Percentiles rank a stretch among this genome's conserved stretches.
These are phyloP conservation scores for Masnerella sp. DNA, from an alignment of 2,888 invertebrate species.

Conservation along the genomic window DNA sequence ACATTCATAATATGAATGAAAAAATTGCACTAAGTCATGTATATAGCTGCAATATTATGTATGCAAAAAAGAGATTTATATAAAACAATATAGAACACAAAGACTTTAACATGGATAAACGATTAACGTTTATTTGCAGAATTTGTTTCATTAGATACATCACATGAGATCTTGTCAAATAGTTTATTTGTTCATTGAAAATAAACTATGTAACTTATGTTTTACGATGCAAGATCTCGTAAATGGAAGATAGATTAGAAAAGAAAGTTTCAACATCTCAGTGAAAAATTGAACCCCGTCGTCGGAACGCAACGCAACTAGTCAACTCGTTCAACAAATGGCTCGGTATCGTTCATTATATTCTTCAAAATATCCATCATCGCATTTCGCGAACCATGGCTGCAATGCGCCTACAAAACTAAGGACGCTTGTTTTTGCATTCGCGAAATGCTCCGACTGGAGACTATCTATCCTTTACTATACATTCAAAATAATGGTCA, in stretches of 20 bases:
- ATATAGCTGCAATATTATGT: no score
- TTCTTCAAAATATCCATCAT: conserved; percentile 27
- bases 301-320: no score
- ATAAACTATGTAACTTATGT: conserved; percentile 19
- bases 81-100: no score
- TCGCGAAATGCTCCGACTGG: conserved; percentile 33
- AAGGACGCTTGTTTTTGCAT: conserved; percentile 26
- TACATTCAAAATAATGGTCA: no score
- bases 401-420: conserved; percentile 15
- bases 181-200: conserved; percentile 24
- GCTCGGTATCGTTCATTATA: conserved; percentile 33
- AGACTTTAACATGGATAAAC: conserved; percentile 34
- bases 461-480: conserved; percentile 22
- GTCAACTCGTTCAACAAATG: conserved; percentile 34
- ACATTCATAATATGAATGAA: no score
- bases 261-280: no score
- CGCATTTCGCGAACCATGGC: conserved; percentile 41
- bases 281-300: no score
- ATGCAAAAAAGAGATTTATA: no score
- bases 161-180: conserved; percentile 28
- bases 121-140: conserved; percentile 34
- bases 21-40: no score
- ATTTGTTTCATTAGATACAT: conserved; percentile 33
- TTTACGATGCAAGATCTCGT: conserved; percentile 3
- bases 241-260: conserved; percentile 16